Evolutionary conservation across 2,113 vertebrate genomes (phyloP).

Genomic region (Megaleporinus macrocephalus): DNA sequence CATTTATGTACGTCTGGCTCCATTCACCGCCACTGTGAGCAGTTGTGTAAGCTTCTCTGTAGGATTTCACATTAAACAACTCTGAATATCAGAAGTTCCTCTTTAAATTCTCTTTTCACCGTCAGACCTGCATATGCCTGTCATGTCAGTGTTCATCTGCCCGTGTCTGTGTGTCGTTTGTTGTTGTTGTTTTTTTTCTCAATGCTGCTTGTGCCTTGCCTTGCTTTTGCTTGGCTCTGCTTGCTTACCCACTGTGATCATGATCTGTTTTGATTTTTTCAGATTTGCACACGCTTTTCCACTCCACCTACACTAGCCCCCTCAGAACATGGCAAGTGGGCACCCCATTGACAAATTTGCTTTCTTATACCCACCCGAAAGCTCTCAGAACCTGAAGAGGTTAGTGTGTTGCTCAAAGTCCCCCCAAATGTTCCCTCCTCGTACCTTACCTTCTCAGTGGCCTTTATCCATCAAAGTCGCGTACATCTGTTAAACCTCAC

Average conservation of each 20-base stretch:
- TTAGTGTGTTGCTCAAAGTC: conserved; percentile 41
- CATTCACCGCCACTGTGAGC: too few species aligned
- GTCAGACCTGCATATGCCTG: conserved; percentile 3
- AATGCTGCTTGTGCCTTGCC: conserved; percentile 34
- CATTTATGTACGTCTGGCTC: too few species aligned
- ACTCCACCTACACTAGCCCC: conserved; percentile 45
- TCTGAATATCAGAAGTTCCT: too few species aligned
- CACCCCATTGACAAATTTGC: conserved; percentile 51
- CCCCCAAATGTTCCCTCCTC: background rate
- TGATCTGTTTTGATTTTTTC: conserved; percentile 48
- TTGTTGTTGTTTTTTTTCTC: conserved; percentile 4
- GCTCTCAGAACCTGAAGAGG: conserved; percentile 51
- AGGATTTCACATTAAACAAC: too few species aligned
- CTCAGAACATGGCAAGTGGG: conserved; percentile 52
- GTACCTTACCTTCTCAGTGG: background rate
- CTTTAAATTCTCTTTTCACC: background rate
- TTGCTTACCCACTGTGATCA: conserved; percentile 27
- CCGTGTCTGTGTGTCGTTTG: conserved; percentile 8
- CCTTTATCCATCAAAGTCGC: too few species aligned
- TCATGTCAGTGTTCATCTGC: conserved; percentile 12
- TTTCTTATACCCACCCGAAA: conserved; percentile 48
- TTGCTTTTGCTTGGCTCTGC: conserved; percentile 23
- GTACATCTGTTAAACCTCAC: too few species aligned
- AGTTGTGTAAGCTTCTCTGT: too few species aligned
- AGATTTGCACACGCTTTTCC: conserved; percentile 49